Evolutionary conservation across 2,888 invertebrate genomes (phyloP), one percentile per base, ranked within the genome.

Genomic region (Fragum sueziense): DNA sequence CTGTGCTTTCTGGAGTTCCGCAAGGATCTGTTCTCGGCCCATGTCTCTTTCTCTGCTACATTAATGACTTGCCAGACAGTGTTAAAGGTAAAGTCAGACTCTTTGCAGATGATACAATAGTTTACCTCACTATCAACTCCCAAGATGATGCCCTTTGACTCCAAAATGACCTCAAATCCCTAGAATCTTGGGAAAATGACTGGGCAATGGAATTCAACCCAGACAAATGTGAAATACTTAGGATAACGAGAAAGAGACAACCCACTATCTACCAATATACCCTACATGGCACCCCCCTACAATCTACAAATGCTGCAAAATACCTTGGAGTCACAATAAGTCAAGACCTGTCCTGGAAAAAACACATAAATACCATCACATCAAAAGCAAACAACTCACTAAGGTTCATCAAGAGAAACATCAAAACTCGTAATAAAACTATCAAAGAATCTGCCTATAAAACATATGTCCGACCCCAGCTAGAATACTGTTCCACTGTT

Each of bases 171-270:
- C 22, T 72, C 2, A 9, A 14, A 22, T 7, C 7, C 6, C 33
- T 73, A 0, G 73, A 73, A 62, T 0, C 20, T 2, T 73, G 51
- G 73, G 73, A 65, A 62, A 25, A 7, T 1, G 59, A 68, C 9
- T 69, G 74, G 74, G 1, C 54, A 3, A 74, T 97, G 79, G 97
- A 37, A 51, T 62, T 65, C 62, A 62, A 73, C 25, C 47, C 47
- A 27, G 73, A 67, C 51, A 74, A 67, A 14, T 74, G 67, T 27
- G 67, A 74, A 33, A 37, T 74, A 14, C 17, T 74, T 20, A 52
- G 54, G n/a, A 54, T 67, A 27, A 41, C 62, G 22, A 4, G 29
- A 47, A 73, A 73, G 33, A 37, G 22, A 61, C 62, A 73, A 17
- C 22, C 33, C 17, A 4, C 27, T 27, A 52, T 74, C 34, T 34